Evolutionary conservation across 1,140 invertebrate genomes (phyloP), one percentile per base, ranked within the genome.

Genomic region (Stenopsyche tienmushanensis): DNA sequence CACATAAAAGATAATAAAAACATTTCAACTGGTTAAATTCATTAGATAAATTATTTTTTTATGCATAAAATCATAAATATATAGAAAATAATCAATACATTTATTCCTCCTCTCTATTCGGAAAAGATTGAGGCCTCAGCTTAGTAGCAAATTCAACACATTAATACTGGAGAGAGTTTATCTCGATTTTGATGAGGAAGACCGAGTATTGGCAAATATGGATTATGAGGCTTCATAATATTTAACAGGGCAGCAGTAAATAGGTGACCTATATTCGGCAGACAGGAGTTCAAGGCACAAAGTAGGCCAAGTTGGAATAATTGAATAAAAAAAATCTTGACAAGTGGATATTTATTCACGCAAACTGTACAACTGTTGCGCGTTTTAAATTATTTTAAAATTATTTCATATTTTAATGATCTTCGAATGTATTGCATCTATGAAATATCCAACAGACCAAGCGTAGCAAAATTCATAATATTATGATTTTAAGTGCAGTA

Each of bases 201-300:
- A n/a, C n/a, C n/a, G n/a, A n/a, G n/a, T n/a, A n/a, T n/a, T n/a
- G n/a, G n/a, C n/a, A n/a, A n/a, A n/a, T n/a, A n/a, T n/a, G n/a
- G n/a, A n/a, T n/a, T 44, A 29, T 20, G 41, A 52, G 47, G 24
- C 60, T 53, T 64, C 52, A 64, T 64, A 64, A 44, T 64, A 64
- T 64, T 64, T 54, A 64, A 45, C 26, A 44, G 62, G 52, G 49
- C 29, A 39, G 13, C 10, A 34, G 53, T 65, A 65, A 47, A 65
- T 58, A 50, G 63, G 63, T 65, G 53, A 65, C 63, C 63, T 58
- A 65, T 65, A 57, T 65, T 55, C 34, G n/a, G 5, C 26, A 26
- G 41, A 39, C 39, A 50, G 52, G n/a, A 3, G 21, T n/a, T n/a
- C 34, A 47, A 25, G 15, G 21, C 17, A 24, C 21, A 55, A 15